Percentiles rank a stretch among this genome's conserved stretches.
These are phyloP conservation scores for Alaudala cheleensis DNA, from an alignment of 2,113 vertebrate genomes.

Conservation along the genomic window DNA sequence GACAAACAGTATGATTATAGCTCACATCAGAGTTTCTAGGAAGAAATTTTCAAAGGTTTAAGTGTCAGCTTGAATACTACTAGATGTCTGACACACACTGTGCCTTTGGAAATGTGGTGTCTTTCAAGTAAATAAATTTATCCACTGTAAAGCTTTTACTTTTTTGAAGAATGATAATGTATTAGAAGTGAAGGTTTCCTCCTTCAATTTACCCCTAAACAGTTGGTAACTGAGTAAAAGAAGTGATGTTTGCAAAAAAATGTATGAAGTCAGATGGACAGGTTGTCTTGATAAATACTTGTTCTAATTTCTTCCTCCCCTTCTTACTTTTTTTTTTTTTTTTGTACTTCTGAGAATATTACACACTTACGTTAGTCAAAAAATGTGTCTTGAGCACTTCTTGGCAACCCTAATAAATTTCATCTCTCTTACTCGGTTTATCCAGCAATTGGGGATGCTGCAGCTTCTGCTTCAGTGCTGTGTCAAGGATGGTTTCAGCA, in stretches of 20 bases:
- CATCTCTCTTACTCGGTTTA: slow-evolving; percentile 28
- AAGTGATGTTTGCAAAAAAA: neutral
- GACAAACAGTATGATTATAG: neutral
- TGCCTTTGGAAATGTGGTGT: neutral
- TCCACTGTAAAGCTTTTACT: neutral
- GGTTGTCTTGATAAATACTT: neutral
- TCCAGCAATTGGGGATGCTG: neutral
- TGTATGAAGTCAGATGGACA: neutral
- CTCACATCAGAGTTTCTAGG: neutral
- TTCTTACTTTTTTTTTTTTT: neutral
- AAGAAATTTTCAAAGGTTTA: neutral
- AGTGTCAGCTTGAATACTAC: neutral
- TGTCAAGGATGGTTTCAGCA: slow-evolving; percentile 29
- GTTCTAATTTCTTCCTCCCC: neutral
- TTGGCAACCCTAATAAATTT: slow-evolving; percentile 30
- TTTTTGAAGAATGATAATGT: neutral
- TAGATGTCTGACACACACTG: neutral
- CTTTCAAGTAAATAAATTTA: neutral
- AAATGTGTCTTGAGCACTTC: slow-evolving; percentile 31
- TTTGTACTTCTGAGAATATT: slow-evolving; percentile 21
- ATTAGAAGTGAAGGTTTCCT: neutral
- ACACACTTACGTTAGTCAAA: neutral
- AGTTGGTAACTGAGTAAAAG: neutral
- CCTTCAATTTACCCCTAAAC: neutral
- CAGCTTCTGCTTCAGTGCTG: slow-evolving; percentile 16